Evolutionary conservation across 2,797 vertebrate genomes (phyloP), one percentile per base, ranked within the genome.

Genomic region (Austrolebias charrua): DNA sequence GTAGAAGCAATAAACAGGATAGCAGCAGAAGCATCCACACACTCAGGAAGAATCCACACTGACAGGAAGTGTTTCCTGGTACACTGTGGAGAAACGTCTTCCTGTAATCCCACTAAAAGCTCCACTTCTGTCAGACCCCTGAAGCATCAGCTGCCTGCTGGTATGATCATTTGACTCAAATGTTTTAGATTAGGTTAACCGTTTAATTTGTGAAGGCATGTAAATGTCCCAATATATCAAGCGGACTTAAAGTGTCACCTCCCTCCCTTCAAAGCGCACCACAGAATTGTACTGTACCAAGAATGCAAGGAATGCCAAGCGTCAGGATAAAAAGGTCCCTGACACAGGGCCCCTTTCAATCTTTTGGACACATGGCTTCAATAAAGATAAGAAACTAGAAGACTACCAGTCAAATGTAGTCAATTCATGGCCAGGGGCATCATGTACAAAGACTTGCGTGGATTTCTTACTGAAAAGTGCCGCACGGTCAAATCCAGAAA

Each of bases 1-100:
- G 24, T 3, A 49, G 51, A 72, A 80, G 59, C 58, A 55, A 66
- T 62, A 73, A 81, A 79, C 50, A 61, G 66, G 52, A n/a, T 29
- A 57, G 28, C 44, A 76, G 52, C 60, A 47, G 68, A 75, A 28
- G 64, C 62, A 78, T 76, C 74, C 62, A 66, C 47, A 66, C 47
- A 57, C 59, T 73, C 82, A 86, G 86, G 85, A 90, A 87, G 81
- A 86, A 73, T 71, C 53, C 18, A 60, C 69, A 53, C 60, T 69
- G 77, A 79, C 85, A 85, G 89, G 88, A 92, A 90, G 77, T 60
- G 6, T 67, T 89, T 91, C 87, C 90, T 88, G 89, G 42, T 66
- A 69, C 73, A 75, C 78, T 76, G 66, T 55, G 48, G 63, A 80
- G 66, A 82, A 79, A 86, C 45, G 66, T 78, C 80, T 87, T 88